A percentile compares a stretch with the other conserved stretches of the same genome.
Conservation (phyloP, 2,113 vertebrate genomes). For the Epinephelus lanceolatus region DNA sequence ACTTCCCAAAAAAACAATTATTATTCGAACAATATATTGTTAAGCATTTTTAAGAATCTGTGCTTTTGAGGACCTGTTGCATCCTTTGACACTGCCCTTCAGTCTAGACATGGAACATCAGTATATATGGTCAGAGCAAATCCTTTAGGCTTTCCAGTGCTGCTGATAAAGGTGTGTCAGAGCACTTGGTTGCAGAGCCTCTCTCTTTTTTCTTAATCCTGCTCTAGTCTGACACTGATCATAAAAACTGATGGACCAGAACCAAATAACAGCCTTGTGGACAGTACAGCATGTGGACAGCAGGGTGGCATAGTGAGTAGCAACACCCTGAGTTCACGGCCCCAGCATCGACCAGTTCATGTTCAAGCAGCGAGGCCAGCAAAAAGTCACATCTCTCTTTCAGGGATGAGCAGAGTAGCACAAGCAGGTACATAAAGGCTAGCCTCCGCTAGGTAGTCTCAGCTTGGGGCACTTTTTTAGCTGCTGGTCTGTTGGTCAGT, state of each 20-base stretch:
- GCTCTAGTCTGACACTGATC: constrained; percentile 21
- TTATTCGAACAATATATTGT: constrained; percentile 4
- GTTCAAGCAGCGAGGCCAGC: constrained; percentile 34
- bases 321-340: background rate
- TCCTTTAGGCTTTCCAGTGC: background rate
- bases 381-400: constrained; percentile 24
- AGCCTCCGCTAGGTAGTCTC: background rate
- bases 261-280: constrained; percentile 7
- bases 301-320: background rate
- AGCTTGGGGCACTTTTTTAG: background rate
- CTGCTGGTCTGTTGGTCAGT: background rate
- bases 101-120: background rate
- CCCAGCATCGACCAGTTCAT: constrained; percentile 17
- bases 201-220: constrained; percentile 9
- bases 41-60: constrained; percentile 34
- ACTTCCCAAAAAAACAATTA: background rate
- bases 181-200: background rate
- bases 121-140: background rate
- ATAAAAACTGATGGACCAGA: constrained; percentile 28
- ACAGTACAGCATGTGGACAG: background rate
- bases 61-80: constrained; percentile 42
- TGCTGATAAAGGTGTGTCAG: constrained; percentile 1
- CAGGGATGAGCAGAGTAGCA: constrained; percentile 3
- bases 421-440: background rate
- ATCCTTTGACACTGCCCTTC: background rate